Conservation (phyloP, 2,888 invertebrate species). For the Pandemis corylana region DNA sequence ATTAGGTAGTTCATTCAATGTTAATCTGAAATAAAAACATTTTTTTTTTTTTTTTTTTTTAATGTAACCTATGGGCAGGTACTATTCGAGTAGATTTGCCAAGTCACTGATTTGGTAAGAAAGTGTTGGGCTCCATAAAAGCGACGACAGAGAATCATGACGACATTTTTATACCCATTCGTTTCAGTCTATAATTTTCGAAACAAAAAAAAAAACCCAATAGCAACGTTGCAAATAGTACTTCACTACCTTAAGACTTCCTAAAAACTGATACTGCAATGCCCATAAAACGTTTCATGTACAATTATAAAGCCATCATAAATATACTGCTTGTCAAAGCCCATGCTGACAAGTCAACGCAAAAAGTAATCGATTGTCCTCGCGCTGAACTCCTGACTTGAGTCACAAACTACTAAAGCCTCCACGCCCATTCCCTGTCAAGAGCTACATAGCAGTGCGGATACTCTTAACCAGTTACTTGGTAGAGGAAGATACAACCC, state of each 20-base stretch:
- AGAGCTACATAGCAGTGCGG: slow-evolving; percentile 60
- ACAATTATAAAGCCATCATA: background rate
- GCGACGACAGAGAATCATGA: no score
- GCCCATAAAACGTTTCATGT: background rate
- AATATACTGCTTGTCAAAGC: slow-evolving; percentile 16
- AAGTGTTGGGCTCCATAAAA: no score
- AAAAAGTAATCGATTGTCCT: slow-evolving; percentile 23
- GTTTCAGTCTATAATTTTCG: no score
- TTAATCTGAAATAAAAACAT: no score
- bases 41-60: no score
- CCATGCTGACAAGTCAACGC: slow-evolving; percentile 17
- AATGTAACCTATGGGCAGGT: no score
- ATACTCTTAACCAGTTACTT: slow-evolving; percentile 45
- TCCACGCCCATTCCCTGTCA: slow-evolving; percentile 74
- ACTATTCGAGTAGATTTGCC: no score
- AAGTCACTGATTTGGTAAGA: no score
- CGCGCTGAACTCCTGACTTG: slow-evolving; percentile 43
- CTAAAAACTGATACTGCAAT: no score
- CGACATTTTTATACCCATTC: no score
- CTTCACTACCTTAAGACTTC: background rate
- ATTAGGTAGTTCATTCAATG: no score
- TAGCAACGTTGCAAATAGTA: background rate
- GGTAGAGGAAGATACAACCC: slow-evolving; percentile 20
- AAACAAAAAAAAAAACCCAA: background rate
- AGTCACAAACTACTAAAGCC: slow-evolving; percentile 48